A percentile compares a stretch with the other conserved stretches of the same genome.
phyloP scores from a whole-genome alignment of 2,888 invertebrate genomes.

The Halictus ligatus region DNA sequence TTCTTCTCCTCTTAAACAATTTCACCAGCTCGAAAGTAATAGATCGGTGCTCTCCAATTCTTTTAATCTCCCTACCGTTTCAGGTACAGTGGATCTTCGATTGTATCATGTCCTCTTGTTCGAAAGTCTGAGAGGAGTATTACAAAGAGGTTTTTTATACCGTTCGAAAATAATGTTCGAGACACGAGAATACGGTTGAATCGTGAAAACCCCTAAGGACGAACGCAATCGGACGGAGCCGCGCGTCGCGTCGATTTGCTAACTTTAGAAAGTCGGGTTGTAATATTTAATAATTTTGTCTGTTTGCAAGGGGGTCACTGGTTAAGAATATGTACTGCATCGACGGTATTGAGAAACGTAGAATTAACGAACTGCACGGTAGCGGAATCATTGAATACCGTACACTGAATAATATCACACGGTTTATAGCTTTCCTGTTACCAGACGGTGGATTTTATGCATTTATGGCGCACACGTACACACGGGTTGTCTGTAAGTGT shows the following conservation, averaged over 20 bases:
- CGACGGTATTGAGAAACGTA: not conserved
- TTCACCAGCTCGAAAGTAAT: no score
- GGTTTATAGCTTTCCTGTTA: not conserved
- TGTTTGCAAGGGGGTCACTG: not conserved
- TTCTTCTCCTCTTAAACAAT: no score
- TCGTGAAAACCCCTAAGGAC: not conserved
- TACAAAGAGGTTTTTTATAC: not conserved
- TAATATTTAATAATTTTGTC: not conserved
- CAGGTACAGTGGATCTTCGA: no score
- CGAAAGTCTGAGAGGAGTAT: not conserved
- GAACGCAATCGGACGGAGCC: not conserved
- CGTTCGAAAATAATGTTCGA: not conserved
- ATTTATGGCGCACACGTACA: not conserved
- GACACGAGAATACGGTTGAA: not conserved
- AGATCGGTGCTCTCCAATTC: no score
- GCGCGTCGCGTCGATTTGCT: not conserved
- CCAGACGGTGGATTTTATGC: not conserved
- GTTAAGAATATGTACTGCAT: not conserved
- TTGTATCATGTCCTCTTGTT: no score
- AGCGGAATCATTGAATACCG: not conserved
- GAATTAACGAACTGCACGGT: not conserved
- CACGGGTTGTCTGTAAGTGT: not conserved
- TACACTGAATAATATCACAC: not conserved
- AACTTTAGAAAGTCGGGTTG: not conserved
- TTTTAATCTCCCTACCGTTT: no score